Conservation (phyloP, 2,888 invertebrate species). For the Antheraea assamensis region DNA sequence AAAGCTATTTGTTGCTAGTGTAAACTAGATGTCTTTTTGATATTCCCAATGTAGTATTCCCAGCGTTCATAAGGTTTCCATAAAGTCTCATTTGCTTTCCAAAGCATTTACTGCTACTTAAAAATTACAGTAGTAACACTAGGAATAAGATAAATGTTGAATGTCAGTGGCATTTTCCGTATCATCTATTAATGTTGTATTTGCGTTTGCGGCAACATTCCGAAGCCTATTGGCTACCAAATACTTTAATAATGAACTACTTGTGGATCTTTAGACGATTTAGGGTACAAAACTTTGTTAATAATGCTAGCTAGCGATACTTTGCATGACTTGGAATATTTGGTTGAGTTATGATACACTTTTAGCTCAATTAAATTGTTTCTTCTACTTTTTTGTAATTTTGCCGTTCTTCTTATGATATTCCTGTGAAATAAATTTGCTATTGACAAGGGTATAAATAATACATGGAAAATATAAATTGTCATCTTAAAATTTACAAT, state of each 20-base stretch:
- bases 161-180: slow-evolving; percentile 1
- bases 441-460: background rate
- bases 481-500: background rate
- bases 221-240: slow-evolving; percentile 21
- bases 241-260: slow-evolving; percentile 14
- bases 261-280: slow-evolving; percentile 1
- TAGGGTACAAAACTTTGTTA: slow-evolving; percentile 9
- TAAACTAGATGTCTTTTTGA: background rate
- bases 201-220: slow-evolving; percentile 28
- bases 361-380: background rate
- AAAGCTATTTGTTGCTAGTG: background rate
- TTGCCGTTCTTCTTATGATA: background rate
- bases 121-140: background rate
- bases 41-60: too few relatives aligned
- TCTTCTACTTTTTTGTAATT: background rate
- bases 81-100: background rate
- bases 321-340: background rate
- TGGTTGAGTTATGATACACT: background rate
- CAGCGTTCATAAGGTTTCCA: background rate
- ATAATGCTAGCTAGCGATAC: slow-evolving; percentile 10
- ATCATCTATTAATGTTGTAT: slow-evolving; percentile 19
- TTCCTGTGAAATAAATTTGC: background rate
- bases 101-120: background rate
- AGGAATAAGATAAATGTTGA: slow-evolving; percentile 11
- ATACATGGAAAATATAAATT: background rate